Base-by-base conservation (phyloP, 2,113 vertebrate species). In the Petroica traversi region DNA sequence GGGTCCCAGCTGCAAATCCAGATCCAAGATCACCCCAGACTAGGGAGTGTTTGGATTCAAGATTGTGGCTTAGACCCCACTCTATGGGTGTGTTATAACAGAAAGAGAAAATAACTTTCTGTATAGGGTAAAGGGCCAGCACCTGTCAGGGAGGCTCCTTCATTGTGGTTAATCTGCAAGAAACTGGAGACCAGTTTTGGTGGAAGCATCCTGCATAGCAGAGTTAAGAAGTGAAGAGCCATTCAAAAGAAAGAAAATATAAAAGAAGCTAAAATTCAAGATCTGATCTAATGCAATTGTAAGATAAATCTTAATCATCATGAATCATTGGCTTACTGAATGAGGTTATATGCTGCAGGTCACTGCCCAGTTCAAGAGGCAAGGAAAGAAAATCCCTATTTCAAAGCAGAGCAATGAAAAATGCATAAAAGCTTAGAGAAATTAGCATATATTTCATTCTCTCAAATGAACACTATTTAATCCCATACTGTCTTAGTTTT, bases 1-100 rank as follows among this genome's bases (percentile, higher is more conserved):
- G 94, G 84, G 58, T 58, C 62, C 87, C 93, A 95, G 94, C 91
- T 94, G 93, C 81, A 92, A 83, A 77, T 64, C 55, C 93, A n/a
- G n/a, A 88, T 91, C 89, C 80, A 96, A 92, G 43, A 26, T 92
- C 81, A 88, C 66, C 67, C 89, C 59, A 94, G 96, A 95, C 38
- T 74, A 73, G 46, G 74, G 54, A 81, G 77, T 51, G 49, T 85
- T 96, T 93, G 51, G 49, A 85, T 85, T 92, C 51, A 9, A 58
- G 43, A 23, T 20, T 66, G 55, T 76, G 29, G 67, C 59, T 85
- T 80, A 93, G 66, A 58, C 24, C 66, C 52, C 36, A 91, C 59
- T 69, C 46, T 58, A 20, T 64, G 77, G 3, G 7, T 85, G 16
- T 52, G 36, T 73, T 92, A 29, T 15, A 74, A 5, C 24, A 79